Percentiles rank a stretch among this genome's conserved stretches.
Conservation (phyloP, 2,888 invertebrate species). For the Ectobius pallidus region DNA sequence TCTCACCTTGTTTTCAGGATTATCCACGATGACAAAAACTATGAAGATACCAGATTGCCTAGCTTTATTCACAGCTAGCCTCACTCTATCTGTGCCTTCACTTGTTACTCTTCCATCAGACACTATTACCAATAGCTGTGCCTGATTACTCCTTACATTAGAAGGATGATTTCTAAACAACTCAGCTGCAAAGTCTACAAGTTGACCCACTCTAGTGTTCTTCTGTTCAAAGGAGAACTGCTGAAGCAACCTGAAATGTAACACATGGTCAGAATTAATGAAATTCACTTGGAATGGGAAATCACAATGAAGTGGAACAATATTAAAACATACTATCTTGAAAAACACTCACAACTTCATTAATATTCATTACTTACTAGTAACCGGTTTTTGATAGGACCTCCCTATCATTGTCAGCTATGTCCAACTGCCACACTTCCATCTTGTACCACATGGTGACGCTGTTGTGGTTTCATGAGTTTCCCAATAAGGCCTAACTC, state of each 20-base stretch:
- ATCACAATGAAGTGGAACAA: too few relatives aligned
- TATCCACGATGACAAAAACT: slow-evolving; percentile 95
- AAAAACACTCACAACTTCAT: too few relatives aligned
- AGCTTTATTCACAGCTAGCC: slow-evolving; percentile 79
- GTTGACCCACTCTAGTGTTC: slow-evolving; percentile 83
- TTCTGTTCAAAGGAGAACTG: slow-evolving; percentile 87
- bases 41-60: slow-evolving; percentile 85
- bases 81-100: slow-evolving; percentile 75
- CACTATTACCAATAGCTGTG: slow-evolving; percentile 88
- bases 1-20: slow-evolving; percentile 83
- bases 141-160: slow-evolving; percentile 61
- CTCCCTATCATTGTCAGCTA: too few relatives aligned
- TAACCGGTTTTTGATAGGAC: too few relatives aligned
- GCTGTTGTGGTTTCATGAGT: too few relatives aligned
- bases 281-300: too few relatives aligned
- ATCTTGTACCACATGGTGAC: too few relatives aligned
- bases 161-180: slow-evolving; percentile 58
- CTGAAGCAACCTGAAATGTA: slow-evolving; percentile 71
- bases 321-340: too few relatives aligned
- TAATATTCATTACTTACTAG: too few relatives aligned
- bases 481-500: too few relatives aligned
- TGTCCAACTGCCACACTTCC: too few relatives aligned
- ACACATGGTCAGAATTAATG: too few relatives aligned
- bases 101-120: slow-evolving; percentile 94
- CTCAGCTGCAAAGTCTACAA: slow-evolving; percentile 79